Evolutionary conservation across 2,888 invertebrate species (phyloP).

Genomic region (Sympetrum striolatum): DNA sequence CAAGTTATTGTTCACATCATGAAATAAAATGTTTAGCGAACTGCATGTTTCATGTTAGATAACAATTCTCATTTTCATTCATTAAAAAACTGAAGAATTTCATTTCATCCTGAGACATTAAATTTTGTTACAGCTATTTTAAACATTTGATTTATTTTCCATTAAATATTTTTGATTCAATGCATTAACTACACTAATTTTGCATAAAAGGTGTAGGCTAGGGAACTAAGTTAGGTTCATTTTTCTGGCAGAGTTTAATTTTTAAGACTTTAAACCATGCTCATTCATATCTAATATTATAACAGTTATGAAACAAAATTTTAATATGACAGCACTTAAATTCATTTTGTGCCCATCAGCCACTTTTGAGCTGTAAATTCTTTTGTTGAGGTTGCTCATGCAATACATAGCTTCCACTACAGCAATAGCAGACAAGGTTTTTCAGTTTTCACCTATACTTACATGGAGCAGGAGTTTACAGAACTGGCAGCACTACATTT

Average conservation of each 20-base stretch:
- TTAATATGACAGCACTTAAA: not conserved
- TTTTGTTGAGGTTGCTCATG: not conserved
- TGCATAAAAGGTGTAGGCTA: not conserved
- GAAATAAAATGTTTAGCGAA: too few species aligned
- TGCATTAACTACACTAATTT: not conserved
- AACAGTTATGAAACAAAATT: not conserved
- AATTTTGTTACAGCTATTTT: not conserved
- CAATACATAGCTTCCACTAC: slow-evolving; percentile 8
- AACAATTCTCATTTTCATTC: not conserved
- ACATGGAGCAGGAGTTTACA: slow-evolving; percentile 42
- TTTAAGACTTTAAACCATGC: not conserved
- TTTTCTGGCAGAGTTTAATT: not conserved
- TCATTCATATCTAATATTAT: not conserved
- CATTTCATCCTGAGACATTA: not conserved
- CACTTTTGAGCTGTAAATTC: not conserved
- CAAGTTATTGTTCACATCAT: too few species aligned
- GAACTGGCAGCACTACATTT: slow-evolving; percentile 22
- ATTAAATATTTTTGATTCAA: not conserved
- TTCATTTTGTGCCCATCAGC: not conserved
- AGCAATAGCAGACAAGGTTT: not conserved
- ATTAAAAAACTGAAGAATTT: not conserved
- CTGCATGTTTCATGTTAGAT: not conserved
- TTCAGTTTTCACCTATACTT: slow-evolving; percentile 25
- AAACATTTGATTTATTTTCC: not conserved
- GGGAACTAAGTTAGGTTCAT: not conserved